Evolutionary conservation across 2,113 vertebrate genomes (phyloP).

Genomic region (Crotalus viridis): DNA sequence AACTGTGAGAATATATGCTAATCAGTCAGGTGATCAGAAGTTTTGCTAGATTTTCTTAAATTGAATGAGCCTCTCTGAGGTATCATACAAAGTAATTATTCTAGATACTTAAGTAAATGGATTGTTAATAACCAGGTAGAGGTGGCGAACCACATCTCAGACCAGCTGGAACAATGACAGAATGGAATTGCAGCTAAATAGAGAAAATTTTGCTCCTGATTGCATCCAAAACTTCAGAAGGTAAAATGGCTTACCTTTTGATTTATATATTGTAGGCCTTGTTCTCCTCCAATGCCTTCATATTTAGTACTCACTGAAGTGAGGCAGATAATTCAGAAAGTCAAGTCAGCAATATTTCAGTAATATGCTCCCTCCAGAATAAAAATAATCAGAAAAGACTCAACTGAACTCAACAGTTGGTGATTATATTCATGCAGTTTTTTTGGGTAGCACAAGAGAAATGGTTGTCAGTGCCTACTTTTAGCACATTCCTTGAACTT

Average conservation of each 20-base stretch:
- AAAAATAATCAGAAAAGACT: background rate
- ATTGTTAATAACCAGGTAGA: slow-evolving; percentile 79
- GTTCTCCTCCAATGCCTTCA: background rate
- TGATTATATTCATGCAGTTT: background rate
- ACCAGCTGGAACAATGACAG: slow-evolving; percentile 74
- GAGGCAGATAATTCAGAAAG: background rate
- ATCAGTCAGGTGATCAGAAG: slow-evolving; percentile 73
- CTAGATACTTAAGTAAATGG: slow-evolving; percentile 80
- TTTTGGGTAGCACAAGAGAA: background rate
- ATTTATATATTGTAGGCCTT: background rate
- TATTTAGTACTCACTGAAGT: background rate
- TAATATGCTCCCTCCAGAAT: background rate
- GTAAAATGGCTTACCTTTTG: background rate
- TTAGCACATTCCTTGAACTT: background rate
- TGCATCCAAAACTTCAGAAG: background rate
- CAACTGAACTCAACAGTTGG: background rate
- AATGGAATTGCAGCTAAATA: slow-evolving; percentile 28
- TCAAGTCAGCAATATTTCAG: background rate
- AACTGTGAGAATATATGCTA: slow-evolving; percentile 46
- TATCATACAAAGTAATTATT: slow-evolving; percentile 73
- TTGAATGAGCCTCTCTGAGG: slow-evolving; percentile 64
- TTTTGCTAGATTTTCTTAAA: slow-evolving; percentile 69
- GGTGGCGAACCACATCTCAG: slow-evolving; percentile 77
- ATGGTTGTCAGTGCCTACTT: background rate
- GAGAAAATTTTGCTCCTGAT: slow-evolving; percentile 15